These are phyloP conservation scores for Scomber colias DNA, from an alignment of 2,113 vertebrate genomes.

Conservation along the genomic window DNA sequence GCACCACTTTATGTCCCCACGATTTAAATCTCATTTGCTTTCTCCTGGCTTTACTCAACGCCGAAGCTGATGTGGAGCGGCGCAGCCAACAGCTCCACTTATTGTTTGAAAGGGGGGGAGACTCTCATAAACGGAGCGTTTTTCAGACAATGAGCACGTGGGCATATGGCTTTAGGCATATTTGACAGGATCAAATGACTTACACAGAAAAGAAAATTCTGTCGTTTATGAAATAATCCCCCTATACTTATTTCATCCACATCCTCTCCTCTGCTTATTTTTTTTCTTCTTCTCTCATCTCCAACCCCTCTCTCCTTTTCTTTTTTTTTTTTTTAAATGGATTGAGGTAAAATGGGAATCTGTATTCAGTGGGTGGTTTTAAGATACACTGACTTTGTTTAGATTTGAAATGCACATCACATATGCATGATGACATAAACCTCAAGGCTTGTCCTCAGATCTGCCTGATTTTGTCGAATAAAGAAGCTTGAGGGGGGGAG, in stretches of 20 bases:
- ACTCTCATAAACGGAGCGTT: slow-evolving; percentile 76
- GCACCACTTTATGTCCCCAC: slow-evolving; percentile 37
- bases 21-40: slow-evolving; percentile 74
- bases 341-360: slow-evolving; percentile 75
- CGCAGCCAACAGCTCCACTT: slow-evolving; percentile 47
- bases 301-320: not conserved
- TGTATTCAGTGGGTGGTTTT: slow-evolving; percentile 77
- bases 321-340: slow-evolving; percentile 36
- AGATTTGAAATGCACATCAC: slow-evolving; percentile 73
- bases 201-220: slow-evolving; percentile 80
- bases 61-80: slow-evolving; percentile 45
- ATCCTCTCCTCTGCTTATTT: slow-evolving; percentile 64
- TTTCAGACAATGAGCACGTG: slow-evolving; percentile 80
- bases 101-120: slow-evolving; percentile 53
- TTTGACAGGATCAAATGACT: slow-evolving; percentile 86
- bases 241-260: slow-evolving; percentile 80
- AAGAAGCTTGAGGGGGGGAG: slow-evolving; percentile 21
- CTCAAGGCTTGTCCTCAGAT: slow-evolving; percentile 71
- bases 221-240: slow-evolving; percentile 86
- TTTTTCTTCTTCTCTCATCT: slow-evolving; percentile 19
- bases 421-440: slow-evolving; percentile 73
- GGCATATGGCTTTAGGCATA: slow-evolving; percentile 83
- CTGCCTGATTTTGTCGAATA: slow-evolving; percentile 51
- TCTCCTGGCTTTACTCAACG: slow-evolving; percentile 27
- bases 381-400: slow-evolving; percentile 78